phyloP scores from a whole-genome alignment of 2,113 vertebrate genomes.

The Verasper variegatus region DNA sequence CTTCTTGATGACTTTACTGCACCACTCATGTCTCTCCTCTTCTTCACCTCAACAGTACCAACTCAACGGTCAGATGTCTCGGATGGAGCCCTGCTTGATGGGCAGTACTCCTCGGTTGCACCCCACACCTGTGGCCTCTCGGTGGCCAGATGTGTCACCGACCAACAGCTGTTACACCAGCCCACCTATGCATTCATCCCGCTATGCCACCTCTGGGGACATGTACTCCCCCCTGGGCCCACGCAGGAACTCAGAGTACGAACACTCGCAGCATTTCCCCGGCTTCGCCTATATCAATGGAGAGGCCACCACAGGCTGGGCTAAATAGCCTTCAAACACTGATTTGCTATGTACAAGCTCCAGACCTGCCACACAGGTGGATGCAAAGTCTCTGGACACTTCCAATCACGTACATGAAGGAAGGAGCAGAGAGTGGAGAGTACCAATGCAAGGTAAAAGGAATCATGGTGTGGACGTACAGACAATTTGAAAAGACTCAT shows the following conservation, averaged over 20 bases:
- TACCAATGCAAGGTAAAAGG: conserved; percentile 25
- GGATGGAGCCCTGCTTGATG: conserved; percentile 98
- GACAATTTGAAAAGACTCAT: conserved; percentile 50
- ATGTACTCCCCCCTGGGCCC: conserved; percentile 92
- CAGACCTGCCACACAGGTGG: conserved; percentile 2
- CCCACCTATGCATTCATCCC: conserved; percentile 93
- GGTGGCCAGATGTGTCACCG: conserved; percentile 94
- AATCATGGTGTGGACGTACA: conserved; percentile 35
- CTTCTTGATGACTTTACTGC: too few relatives aligned
- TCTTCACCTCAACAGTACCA: conserved; percentile 86
- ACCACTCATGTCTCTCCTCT: background rate
- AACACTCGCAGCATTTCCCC: conserved; percentile 98
- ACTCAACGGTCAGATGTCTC: conserved; percentile 92
- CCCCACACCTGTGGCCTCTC: conserved; percentile 90
- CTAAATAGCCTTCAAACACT: conserved; percentile 81
- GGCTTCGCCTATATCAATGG: conserved; percentile 99
- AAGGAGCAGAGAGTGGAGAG: conserved; percentile 34
- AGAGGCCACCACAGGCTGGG: conserved; percentile 97
- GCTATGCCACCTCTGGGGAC: conserved; percentile 91
- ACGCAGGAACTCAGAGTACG: conserved; percentile 96
- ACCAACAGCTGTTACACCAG: conserved; percentile 93
- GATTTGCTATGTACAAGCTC: conserved; percentile 14
- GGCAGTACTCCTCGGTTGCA: conserved; percentile 92
- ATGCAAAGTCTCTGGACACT: conserved; percentile 51
- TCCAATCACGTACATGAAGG: conserved; percentile 39